These are phyloP conservation scores for Nycticorax nycticorax DNA, from an alignment of 2,113 vertebrate genomes.

Conservation along the genomic window DNA sequence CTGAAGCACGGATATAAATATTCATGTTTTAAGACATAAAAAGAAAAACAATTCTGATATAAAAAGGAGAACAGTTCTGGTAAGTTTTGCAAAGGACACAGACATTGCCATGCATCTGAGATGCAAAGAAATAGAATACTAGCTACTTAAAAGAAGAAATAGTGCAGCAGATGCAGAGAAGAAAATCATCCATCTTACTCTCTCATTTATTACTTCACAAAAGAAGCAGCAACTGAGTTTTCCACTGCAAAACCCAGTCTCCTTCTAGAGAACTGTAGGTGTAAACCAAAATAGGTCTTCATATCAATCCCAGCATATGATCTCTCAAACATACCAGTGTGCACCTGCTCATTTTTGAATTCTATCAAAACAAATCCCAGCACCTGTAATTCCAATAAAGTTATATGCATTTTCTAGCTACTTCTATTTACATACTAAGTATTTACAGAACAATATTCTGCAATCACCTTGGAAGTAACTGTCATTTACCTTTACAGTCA, in stretches of 20 bases:
- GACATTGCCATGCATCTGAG: neutral
- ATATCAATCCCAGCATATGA: neutral
- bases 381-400: neutral
- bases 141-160: neutral
- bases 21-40: neutral
- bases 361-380: neutral
- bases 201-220: neutral
- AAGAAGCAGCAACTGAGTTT: neutral
- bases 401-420: neutral
- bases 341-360: neutral
- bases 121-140: neutral
- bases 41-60: neutral
- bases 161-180: neutral
- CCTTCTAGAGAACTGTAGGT: neutral
- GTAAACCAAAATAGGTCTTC: neutral
- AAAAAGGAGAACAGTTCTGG: neutral
- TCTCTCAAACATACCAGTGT: neutral
- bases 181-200: neutral
- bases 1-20: neutral
- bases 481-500: constrained; percentile 89
- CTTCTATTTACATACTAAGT: neutral
- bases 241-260: neutral
- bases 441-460: neutral
- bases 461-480: neutral
- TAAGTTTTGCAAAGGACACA: neutral